Evolutionary conservation across 2,797 vertebrate genomes (phyloP).

Genomic region (Dendrocincla tyrannina): DNA sequence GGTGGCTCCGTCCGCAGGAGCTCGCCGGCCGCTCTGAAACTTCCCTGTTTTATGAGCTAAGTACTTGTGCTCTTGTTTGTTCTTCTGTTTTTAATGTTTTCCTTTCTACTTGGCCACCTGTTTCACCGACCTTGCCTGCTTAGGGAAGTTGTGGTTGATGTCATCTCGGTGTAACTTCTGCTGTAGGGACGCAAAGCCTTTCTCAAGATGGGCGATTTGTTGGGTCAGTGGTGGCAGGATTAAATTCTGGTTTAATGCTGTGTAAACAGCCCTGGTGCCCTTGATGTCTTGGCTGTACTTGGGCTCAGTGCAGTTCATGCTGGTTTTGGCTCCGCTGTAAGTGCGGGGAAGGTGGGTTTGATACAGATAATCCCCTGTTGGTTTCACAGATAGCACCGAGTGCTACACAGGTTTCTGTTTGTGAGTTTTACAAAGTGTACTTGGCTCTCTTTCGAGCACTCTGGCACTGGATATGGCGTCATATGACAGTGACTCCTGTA

Average conservation of each 20-base stretch:
- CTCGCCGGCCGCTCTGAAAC: neutral
- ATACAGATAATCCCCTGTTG: accelerated
- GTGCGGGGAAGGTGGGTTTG: neutral
- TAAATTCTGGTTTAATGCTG: neutral
- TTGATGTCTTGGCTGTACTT: neutral
- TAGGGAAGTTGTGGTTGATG: neutral
- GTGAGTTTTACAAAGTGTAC: neutral
- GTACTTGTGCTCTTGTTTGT: neutral
- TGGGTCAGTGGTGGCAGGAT: neutral
- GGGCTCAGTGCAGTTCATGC: neutral
- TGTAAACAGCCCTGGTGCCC: neutral
- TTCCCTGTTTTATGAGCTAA: accelerated
- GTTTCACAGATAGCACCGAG: neutral
- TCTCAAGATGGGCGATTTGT: neutral
- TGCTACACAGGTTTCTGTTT: neutral
- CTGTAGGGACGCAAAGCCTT: neutral
- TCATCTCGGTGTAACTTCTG: neutral
- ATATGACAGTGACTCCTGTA: neutral
- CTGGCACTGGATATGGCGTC: neutral
- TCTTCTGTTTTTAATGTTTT: neutral
- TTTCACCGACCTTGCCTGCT: neutral
- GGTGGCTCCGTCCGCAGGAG: neutral
- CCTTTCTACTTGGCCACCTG: neutral
- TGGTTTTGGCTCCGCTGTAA: neutral
- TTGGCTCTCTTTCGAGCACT: neutral